phyloP scores from a whole-genome alignment of 2,113 vertebrate species.

The Tichodroma muraria region DNA sequence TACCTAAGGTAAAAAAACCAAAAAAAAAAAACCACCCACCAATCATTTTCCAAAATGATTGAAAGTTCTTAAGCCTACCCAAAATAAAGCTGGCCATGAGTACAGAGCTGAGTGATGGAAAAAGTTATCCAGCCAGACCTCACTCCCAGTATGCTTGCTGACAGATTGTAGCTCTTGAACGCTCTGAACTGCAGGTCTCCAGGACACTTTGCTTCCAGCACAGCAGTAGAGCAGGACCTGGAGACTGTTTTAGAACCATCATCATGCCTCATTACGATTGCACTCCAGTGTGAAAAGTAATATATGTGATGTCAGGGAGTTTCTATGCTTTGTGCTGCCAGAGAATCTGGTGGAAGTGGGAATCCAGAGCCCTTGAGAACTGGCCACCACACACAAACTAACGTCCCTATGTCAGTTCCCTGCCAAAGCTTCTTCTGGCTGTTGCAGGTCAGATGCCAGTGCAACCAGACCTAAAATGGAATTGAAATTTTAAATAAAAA shows the following conservation, averaged over 20 bases:
- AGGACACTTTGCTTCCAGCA: background rate
- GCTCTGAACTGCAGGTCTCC: background rate
- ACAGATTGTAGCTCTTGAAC: background rate
- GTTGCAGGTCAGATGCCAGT: background rate
- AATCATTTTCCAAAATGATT: background rate
- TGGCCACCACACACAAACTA: background rate
- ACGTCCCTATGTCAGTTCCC: background rate
- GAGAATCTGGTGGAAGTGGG: background rate
- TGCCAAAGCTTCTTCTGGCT: background rate
- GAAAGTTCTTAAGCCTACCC: background rate
- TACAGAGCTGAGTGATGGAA: background rate
- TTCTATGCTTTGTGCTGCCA: background rate
- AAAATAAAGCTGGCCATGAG: background rate
- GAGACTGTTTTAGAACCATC: background rate
- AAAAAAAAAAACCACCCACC: background rate
- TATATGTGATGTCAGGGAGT: background rate
- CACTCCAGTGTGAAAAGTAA: background rate
- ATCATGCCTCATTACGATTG: background rate
- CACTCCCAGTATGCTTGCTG: background rate
- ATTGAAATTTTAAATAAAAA: background rate
- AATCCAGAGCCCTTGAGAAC: background rate
- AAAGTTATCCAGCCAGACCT: background rate
- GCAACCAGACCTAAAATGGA: conserved; percentile 25
- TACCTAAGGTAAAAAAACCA: background rate
- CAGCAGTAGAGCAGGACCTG: background rate